Evolutionary conservation across 2,888 invertebrate genomes (phyloP).

Genomic region (Aromia moschata): DNA sequence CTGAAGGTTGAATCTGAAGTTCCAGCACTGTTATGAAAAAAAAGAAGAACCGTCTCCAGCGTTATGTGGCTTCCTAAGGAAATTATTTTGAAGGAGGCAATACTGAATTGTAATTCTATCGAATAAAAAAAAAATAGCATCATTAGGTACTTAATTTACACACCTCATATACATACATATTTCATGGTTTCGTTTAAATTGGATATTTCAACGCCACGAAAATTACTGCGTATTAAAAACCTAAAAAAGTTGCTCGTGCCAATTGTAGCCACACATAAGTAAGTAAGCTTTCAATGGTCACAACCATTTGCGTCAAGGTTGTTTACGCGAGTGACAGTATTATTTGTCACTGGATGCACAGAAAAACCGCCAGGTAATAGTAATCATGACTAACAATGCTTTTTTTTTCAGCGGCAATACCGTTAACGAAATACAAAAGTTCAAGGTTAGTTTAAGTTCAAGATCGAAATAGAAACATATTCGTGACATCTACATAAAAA

Average conservation of each 20-base stretch:
- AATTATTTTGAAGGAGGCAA: too few relatives aligned
- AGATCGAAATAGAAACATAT: constrained; percentile 25
- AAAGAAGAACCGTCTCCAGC: too few relatives aligned
- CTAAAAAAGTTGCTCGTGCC: neutral
- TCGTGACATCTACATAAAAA: constrained; percentile 35
- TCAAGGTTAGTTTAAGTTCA: constrained; percentile 40
- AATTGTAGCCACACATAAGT: neutral
- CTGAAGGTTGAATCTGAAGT: too few relatives aligned
- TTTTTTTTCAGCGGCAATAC: neutral
- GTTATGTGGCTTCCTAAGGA: too few relatives aligned
- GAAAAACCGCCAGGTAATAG: neutral
- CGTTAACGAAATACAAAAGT: constrained; percentile 23
- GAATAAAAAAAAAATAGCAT: too few relatives aligned
- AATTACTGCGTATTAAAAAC: neutral
- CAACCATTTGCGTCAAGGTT: constrained; percentile 7
- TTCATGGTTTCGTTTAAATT: too few relatives aligned
- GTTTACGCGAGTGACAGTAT: neutral
- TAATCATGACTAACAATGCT: neutral
- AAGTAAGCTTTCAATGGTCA: neutral
- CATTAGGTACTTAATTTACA: too few relatives aligned
- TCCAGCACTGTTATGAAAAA: too few relatives aligned
- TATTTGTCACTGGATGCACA: neutral
- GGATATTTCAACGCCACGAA: too few relatives aligned
- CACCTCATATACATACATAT: too few relatives aligned
- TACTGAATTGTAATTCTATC: too few relatives aligned